Evolutionary conservation across 2,888 invertebrate genomes (phyloP).

Genomic region (Amorpha juglandis): DNA sequence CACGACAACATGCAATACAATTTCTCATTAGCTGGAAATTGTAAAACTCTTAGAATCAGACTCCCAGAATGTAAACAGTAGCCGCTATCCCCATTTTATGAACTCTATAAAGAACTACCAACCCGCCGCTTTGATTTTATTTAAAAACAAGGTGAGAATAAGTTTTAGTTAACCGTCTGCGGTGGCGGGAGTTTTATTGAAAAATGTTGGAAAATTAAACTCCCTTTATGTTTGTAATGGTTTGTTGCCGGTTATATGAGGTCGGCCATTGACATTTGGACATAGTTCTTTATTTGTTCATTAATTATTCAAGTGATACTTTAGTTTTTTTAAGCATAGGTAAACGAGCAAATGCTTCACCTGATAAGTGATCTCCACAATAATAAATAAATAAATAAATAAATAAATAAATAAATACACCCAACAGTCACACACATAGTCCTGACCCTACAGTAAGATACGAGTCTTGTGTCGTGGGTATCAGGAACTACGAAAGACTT

Average conservation of each 20-base stretch:
- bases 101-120: constrained; percentile 52
- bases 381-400: no score
- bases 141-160: constrained; percentile 52
- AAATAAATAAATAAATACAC: no score
- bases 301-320: no score
- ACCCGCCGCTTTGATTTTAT: constrained; percentile 57
- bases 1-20: neutral
- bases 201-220: constrained; percentile 40
- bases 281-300: neutral
- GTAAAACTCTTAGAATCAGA: neutral
- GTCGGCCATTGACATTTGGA: neutral
- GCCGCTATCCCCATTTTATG: constrained; percentile 44
- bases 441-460: no score
- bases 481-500: no score
- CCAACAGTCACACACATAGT: no score
- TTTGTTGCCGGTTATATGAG: constrained; percentile 15
- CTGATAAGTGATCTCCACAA: no score
- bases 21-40: neutral
- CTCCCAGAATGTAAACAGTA: neutral
- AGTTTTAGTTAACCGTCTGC: constrained; percentile 45
- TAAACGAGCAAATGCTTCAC: no score
- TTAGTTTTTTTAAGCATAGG: no score
- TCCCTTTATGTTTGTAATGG: constrained; percentile 28
- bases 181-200: constrained; percentile 46
- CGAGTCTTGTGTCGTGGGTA: no score